Evolutionary conservation across 2,113 vertebrate genomes (phyloP).

Genomic region (Mormyrus iriodes): DNA sequence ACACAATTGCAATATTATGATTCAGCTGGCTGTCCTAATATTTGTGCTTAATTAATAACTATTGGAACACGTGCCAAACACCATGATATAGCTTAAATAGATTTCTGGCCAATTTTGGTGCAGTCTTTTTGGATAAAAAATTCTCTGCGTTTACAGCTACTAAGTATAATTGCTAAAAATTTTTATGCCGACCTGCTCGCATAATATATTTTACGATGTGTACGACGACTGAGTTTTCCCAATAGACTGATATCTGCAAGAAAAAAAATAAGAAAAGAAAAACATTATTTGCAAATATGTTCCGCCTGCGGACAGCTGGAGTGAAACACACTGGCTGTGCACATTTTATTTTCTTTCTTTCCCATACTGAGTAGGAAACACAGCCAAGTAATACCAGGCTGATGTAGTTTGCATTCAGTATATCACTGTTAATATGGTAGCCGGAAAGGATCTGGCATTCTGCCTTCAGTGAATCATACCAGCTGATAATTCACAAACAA

Average conservation of each 20-base stretch:
- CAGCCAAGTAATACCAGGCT: background rate
- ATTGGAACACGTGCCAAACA: background rate
- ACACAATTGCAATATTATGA: background rate
- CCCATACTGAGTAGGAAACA: background rate
- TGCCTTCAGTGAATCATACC: background rate
- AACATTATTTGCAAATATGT: background rate
- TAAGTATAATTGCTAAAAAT: background rate
- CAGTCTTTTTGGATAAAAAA: background rate
- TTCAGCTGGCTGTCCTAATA: background rate
- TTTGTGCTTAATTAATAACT: background rate
- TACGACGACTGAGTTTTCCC: background rate
- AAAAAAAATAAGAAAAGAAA: background rate
- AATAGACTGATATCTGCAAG: background rate
- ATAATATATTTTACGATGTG: background rate
- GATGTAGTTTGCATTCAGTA: background rate
- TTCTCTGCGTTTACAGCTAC: background rate
- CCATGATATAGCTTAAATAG: background rate
- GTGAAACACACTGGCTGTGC: background rate
- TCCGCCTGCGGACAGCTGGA: background rate
- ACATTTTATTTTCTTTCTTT: background rate
- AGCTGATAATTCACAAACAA: conserved; percentile 7
- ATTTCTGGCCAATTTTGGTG: background rate
- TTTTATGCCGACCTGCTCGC: background rate
- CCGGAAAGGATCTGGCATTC: background rate
- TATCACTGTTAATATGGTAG: background rate